Evolutionary conservation across 2,888 invertebrate species (phyloP).

Genomic region (Harmothoe impar): DNA sequence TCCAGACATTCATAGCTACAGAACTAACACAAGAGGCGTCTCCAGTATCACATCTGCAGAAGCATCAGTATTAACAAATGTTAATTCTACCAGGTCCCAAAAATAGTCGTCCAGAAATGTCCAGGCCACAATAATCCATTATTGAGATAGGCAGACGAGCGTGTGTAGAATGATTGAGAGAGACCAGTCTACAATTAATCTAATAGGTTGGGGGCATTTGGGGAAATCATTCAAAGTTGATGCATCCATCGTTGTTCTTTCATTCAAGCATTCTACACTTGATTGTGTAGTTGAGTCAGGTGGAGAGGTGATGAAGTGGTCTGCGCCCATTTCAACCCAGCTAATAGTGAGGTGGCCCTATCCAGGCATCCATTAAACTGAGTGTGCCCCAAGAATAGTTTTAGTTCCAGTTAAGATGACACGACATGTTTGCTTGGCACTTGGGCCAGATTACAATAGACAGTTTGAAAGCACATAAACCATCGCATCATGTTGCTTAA

Average conservation of each 20-base stretch:
- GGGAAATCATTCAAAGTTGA: background rate
- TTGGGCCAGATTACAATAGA: no score
- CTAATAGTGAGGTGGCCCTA: background rate
- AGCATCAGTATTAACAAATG: no score
- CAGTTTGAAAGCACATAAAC: no score
- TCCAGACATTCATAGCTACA: no score
- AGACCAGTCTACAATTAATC: constrained; percentile 20
- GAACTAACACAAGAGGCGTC: no score
- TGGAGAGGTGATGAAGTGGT: constrained; percentile 13
- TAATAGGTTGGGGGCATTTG: constrained; percentile 21
- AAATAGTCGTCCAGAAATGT: background rate
- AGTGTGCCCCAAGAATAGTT: background rate
- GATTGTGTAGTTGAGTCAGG: constrained; percentile 16
- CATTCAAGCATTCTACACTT: background rate
- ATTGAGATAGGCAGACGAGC: background rate
- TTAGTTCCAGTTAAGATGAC: no score
- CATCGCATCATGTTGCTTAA: no score
- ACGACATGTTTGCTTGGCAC: no score
- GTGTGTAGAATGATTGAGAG: background rate
- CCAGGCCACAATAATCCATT: background rate
- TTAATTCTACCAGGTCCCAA: background rate
- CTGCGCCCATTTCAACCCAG: background rate
- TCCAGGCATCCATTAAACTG: background rate
- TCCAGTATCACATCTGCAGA: no score
- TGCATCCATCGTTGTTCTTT: constrained; percentile 37